Percentiles rank a stretch among this genome's conserved stretches.
These are phyloP conservation scores for Trichonephila inaurata DNA, from an alignment of 1,140 invertebrate species.

Conservation along the genomic window DNA sequence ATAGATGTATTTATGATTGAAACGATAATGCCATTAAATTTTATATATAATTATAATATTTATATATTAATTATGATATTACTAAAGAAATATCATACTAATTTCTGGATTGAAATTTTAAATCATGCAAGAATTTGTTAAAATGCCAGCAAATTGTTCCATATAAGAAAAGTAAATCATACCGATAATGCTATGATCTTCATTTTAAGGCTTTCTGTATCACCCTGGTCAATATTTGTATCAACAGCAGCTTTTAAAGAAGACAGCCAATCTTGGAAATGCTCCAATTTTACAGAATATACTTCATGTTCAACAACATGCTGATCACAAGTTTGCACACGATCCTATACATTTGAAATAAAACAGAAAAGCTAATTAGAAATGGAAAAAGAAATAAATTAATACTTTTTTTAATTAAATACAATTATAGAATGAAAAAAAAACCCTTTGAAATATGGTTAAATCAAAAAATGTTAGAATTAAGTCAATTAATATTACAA, in stretches of 20 bases:
- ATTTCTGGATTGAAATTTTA: no score
- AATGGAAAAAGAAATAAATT: neutral
- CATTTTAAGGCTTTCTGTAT: conserved; percentile 86
- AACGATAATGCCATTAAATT: no score
- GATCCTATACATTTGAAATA: conserved; percentile 81
- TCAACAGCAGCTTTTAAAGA: conserved; percentile 87
- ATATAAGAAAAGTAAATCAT: conserved; percentile 80
- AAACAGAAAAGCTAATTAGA: neutral
- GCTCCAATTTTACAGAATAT: conserved; percentile 89
- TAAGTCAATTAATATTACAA: no score
- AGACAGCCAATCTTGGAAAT: conserved; percentile 87
- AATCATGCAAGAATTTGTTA: neutral
- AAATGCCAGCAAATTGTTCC: no score
- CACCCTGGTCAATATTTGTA: conserved; percentile 84
- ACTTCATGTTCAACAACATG: conserved; percentile 90
- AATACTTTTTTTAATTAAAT: no score
- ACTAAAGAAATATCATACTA: no score
- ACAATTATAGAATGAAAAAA: no score
- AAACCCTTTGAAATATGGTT: no score
- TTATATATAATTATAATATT: no score
- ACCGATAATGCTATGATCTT: conserved; percentile 88
- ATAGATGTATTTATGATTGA: no score
- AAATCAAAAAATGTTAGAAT: no score
- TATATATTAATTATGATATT: no score
- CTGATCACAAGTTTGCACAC: conserved; percentile 86